A percentile compares a stretch with the other conserved stretches of the same genome.
phyloP scores from a whole-genome alignment of 2,888 invertebrate species.

The Latheticus oryzae region DNA sequence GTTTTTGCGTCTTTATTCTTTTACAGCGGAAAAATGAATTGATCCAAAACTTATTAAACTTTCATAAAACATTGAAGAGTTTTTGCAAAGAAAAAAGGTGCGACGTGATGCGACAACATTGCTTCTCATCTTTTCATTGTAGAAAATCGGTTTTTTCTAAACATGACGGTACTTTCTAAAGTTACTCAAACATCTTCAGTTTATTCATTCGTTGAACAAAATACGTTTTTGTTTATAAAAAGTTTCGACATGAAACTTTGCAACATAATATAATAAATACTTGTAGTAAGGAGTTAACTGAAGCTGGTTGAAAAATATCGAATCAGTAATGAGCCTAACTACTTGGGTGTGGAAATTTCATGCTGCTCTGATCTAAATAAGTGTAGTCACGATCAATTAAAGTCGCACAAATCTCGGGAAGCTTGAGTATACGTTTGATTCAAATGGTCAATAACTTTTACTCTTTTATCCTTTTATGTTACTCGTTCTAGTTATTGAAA shows the following conservation, averaged over 20 bases:
- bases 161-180: background rate
- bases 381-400: constrained; percentile 28
- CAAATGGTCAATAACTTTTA: too few species aligned
- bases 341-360: constrained; percentile 32
- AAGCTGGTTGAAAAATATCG: constrained; percentile 3
- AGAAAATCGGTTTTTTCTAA: background rate
- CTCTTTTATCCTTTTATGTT: too few species aligned
- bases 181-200: background rate
- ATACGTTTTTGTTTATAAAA: background rate
- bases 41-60: constrained; percentile 1
- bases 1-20: too few species aligned
- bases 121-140: constrained; percentile 2
- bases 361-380: constrained; percentile 16
- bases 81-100: background rate
- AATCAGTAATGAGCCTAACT: constrained; percentile 17
- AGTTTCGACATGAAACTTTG: constrained; percentile 7
- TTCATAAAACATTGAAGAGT: background rate
- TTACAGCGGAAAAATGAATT: constrained; percentile 6
- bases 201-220: constrained; percentile 3
- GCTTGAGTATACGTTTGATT: too few species aligned
- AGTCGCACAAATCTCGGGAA: constrained; percentile 11
- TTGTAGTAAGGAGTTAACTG: constrained; percentile 12
- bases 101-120: constrained; percentile 13
- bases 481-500: too few species aligned
- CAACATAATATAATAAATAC: constrained; percentile 9